These are phyloP conservation scores for Drosophila nigritarsus DNA, from an alignment of 2,888 invertebrate genomes.

Conservation along the genomic window DNA sequence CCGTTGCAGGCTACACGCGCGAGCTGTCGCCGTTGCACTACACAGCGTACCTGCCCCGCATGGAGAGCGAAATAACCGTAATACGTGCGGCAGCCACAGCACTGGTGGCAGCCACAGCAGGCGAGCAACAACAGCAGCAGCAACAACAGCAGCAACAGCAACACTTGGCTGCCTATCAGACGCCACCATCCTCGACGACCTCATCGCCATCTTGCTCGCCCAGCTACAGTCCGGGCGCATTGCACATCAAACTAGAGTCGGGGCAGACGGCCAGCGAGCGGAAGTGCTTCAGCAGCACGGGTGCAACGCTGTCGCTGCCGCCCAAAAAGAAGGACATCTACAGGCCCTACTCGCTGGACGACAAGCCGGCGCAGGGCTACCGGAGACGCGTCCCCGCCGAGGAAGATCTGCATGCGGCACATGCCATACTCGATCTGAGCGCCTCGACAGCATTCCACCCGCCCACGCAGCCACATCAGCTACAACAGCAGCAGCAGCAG, in stretches of 20 bases:
- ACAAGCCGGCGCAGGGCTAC: conserved; percentile 86
- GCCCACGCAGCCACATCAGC: conserved; percentile 86
- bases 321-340: conserved; percentile 97
- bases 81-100: conserved; percentile 83
- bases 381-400: conserved; percentile 88
- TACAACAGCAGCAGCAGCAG: conserved; percentile 77
- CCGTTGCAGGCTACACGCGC: conserved; percentile 89
- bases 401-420: conserved; percentile 94
- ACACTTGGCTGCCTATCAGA: conserved; percentile 82
- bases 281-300: conserved; percentile 94
- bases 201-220: conserved; percentile 84
- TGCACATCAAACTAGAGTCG: conserved; percentile 83
- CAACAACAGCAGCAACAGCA: conserved; percentile 44
- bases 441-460: conserved; percentile 92
- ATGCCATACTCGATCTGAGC: conserved; percentile 95
- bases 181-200: conserved; percentile 84
- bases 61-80: conserved; percentile 87
- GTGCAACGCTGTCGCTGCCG: conserved; percentile 92
- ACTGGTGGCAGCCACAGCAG: conserved; percentile 59
- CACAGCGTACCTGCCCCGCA: conserved; percentile 90
- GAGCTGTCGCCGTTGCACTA: conserved; percentile 91
- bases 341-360: conserved; percentile 93
- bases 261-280: conserved; percentile 89
- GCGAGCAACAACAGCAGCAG: conserved; percentile 35
- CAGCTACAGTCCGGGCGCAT: conserved; percentile 79